phyloP scores from a whole-genome alignment of 2,113 vertebrate species.

The Parotia lawesii region DNA sequence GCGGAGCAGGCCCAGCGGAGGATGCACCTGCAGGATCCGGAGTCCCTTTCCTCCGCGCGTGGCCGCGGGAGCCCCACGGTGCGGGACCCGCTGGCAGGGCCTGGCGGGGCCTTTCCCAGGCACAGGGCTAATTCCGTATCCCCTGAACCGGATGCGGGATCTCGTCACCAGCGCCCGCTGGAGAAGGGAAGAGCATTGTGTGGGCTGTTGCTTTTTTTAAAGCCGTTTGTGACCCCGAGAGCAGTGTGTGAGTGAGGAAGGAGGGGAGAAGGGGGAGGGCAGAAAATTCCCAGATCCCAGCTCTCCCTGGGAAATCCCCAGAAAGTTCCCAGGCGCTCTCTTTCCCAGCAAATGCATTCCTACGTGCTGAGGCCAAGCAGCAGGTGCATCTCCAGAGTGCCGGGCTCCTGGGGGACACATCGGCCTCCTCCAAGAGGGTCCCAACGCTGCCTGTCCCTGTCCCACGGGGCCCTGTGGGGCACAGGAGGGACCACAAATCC shows the following conservation, averaged over 20 bases:
- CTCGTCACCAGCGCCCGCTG: neutral
- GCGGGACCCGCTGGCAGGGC: neutral
- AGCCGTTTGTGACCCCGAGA: neutral
- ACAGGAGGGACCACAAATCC: neutral
- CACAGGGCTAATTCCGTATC: neutral
- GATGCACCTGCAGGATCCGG: neutral
- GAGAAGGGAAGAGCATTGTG: conserved; percentile 32
- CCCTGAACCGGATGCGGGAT: neutral
- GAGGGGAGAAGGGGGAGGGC: neutral
- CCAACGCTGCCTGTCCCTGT: rapidly evolving
- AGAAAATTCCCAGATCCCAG: conserved; percentile 17
- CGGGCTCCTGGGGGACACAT: rapidly evolving
- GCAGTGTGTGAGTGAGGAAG: neutral
- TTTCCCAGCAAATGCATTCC: neutral
- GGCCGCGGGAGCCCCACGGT: rapidly evolving
- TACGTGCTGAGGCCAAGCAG: neutral
- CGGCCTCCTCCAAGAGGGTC: neutral
- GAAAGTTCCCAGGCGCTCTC: neutral
- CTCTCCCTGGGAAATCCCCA: neutral
- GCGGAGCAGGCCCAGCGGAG: rapidly evolving
- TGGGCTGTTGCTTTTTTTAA: conserved; percentile 27
- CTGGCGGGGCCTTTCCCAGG: conserved; percentile 21
- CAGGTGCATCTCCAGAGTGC: neutral
- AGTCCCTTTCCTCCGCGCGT: rapidly evolving
- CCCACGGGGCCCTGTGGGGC: neutral